phyloP scores from a whole-genome alignment of 2,113 vertebrate species.

The Tachuris rubrigastra region DNA sequence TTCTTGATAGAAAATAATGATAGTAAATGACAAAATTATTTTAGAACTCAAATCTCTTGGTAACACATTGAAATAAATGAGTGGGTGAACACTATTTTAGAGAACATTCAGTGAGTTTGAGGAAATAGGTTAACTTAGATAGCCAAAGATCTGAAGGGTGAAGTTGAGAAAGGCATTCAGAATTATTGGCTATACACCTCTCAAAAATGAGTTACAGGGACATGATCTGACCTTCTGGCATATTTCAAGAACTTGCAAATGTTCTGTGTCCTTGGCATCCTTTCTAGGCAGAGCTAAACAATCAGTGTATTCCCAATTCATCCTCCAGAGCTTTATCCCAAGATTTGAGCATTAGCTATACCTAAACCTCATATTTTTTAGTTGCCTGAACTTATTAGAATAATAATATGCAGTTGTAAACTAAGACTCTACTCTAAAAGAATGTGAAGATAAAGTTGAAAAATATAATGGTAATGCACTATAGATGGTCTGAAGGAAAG shows the following conservation, averaged over 20 bases:
- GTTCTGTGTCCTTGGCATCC: background rate
- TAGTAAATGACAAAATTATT: constrained; percentile 10
- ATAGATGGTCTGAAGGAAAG: background rate
- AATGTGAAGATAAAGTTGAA: background rate
- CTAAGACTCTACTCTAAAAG: background rate
- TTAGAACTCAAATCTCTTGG: background rate
- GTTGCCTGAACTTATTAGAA: background rate
- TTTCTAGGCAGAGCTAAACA: background rate
- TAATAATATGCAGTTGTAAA: background rate
- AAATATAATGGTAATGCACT: background rate
- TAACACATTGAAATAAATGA: background rate
- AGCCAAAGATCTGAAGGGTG: background rate
- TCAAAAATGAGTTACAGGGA: background rate
- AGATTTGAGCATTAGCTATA: background rate
- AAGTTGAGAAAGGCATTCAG: background rate
- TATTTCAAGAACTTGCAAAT: background rate
- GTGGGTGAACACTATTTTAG: background rate
- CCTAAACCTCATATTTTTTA: background rate
- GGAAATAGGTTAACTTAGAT: background rate
- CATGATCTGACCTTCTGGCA: background rate
- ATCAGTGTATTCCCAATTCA: background rate
- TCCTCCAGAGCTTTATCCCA: background rate
- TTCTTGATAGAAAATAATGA: constrained; percentile 19
- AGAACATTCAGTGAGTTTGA: background rate
- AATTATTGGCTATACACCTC: background rate